phyloP scores from a whole-genome alignment of 2,113 vertebrate genomes.

The Clarias macrocephalus region DNA sequence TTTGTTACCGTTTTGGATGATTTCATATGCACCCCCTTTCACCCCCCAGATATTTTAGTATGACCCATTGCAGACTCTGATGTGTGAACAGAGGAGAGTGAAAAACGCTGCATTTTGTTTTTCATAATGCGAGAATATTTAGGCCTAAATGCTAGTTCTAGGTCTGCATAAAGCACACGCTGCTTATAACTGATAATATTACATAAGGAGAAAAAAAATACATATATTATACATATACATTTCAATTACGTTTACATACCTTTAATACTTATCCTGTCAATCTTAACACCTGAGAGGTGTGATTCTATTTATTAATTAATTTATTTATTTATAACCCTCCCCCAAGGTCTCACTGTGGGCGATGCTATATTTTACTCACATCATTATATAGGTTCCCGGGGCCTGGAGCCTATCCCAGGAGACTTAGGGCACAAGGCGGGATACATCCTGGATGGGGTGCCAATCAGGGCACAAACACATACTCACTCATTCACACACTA shows the following conservation, averaged over 20 bases:
- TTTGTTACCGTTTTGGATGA: background rate
- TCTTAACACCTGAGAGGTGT: background rate
- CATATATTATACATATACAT: background rate
- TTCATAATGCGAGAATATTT: background rate
- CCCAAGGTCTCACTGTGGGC: background rate
- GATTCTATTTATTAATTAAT: background rate
- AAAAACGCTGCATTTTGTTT: background rate
- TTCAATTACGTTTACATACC: background rate
- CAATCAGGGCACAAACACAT: too few species aligned
- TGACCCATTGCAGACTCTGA: constrained; percentile 56
- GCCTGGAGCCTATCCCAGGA: too few species aligned
- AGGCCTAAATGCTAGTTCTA: background rate
- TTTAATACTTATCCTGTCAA: background rate
- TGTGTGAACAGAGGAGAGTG: constrained; percentile 43
- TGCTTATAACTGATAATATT: background rate
- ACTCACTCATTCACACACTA: too few species aligned
- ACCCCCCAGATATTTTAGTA: constrained; percentile 42
- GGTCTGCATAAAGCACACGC: background rate
- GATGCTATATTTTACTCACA: too few species aligned
- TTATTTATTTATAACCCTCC: too few species aligned
- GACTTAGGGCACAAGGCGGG: too few species aligned
- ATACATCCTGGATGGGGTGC: too few species aligned
- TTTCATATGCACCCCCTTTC: background rate
- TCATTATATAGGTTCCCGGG: too few species aligned
- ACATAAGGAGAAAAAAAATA: background rate